These are phyloP conservation scores for Taenioides sp. DNA, from an alignment of 2,797 vertebrate genomes.

Conservation along the genomic window DNA sequence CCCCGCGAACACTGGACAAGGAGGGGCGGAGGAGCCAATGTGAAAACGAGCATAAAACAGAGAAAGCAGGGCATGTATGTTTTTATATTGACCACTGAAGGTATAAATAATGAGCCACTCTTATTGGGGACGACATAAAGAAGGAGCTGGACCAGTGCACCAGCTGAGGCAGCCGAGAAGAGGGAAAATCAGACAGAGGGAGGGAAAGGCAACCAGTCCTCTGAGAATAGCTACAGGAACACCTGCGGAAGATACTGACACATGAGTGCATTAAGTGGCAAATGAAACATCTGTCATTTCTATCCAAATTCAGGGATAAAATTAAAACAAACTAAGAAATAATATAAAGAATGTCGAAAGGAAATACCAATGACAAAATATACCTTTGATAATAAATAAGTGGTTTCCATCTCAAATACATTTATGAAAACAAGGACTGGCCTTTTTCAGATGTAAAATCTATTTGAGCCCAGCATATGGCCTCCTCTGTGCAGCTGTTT, in stretches of 20 bases:
- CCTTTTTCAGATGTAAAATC: constrained; percentile 66
- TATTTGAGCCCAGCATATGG: constrained; percentile 35
- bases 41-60: constrained; percentile 15
- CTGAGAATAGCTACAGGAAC: neutral
- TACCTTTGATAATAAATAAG: constrained; percentile 59
- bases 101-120: constrained; percentile 1
- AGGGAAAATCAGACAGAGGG: constrained; percentile 49
- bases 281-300: constrained; percentile 6
- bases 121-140: neutral
- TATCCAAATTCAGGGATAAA: neutral
- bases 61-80: constrained; percentile 2
- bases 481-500: constrained; percentile 54
- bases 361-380: constrained; percentile 30
- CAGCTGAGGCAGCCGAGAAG: constrained; percentile 42
- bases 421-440: constrained; percentile 49
- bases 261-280: neutral
- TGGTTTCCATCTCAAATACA: constrained; percentile 44
- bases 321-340: neutral
- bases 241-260: neutral
- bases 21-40: constrained; percentile 6
- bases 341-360: constrained; percentile 19
- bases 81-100: constrained; percentile 1
- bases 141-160: constrained; percentile 6
- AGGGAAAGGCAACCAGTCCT: constrained; percentile 34
- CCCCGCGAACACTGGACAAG: constrained; percentile 40